Base-by-base conservation (phyloP, 2,888 invertebrate genomes). In the Polydrusus cervinus region DNA sequence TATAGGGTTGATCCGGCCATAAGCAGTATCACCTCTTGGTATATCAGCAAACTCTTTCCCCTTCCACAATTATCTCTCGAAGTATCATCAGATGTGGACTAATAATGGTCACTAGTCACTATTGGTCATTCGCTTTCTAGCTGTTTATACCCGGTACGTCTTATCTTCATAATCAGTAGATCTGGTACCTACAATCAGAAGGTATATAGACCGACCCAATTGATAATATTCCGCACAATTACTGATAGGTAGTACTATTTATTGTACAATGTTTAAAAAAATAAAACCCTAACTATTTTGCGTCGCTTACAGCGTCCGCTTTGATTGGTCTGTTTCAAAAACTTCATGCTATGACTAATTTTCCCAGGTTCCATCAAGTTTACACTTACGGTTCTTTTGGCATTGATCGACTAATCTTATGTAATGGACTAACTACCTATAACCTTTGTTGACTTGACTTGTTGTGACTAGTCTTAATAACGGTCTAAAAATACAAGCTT, bases 261-360 rank as follows among this genome's bases (percentile, higher is more conserved):
- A 9, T 18, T 6, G 57, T 60, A 60, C 57, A 60, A 38, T 38
- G 7, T 38, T 38, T 10, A 11, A 0, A 6, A 16, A 34, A 38
- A 16, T 18, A 16, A 11, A 60, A 38, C 57, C 57, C 57, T 60
- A 60, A 14, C 18, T 38, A n/a, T 60, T 18, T 38, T 34, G 3
- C 34, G 5, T 13, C 34, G 5, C 6, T 47, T 43, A 7, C 0
- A 3, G 5, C 18, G 51, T 40, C 18, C 9, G 53, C 20, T 51
- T 40, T 40, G 7, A 53, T 67, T 53, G 67, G 67, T 16, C 38
- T 0, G 25, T 67, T 66, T 40, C 40, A 53, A 67, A 34, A 20
- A 10, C 18, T n/a, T 3, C 3, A n/a, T 47, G 51, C n/a, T n/a
- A 67, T 67, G 55, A 67, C 67, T 67, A 67, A 67, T 55, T 67